Evolutionary conservation across 2,888 invertebrate genomes (phyloP).

Genomic region (Noctua janthina): DNA sequence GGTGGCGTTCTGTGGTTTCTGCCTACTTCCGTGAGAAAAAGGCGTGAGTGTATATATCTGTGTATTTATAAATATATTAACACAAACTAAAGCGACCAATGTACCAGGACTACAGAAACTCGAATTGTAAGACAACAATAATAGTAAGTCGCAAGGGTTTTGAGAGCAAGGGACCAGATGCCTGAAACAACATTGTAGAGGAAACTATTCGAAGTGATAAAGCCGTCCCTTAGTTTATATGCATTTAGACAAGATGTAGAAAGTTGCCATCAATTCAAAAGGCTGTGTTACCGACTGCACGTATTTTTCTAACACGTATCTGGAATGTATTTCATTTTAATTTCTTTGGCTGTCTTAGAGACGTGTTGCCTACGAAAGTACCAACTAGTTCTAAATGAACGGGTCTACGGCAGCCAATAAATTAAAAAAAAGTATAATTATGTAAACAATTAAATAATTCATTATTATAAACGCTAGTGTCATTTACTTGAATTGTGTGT

Average conservation of each 20-base stretch:
- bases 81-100: too few species aligned
- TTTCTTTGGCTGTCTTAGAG: neutral
- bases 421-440: neutral
- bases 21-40: too few species aligned
- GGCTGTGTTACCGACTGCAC: conserved; percentile 3
- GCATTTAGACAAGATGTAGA: neutral
- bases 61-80: too few species aligned
- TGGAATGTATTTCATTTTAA: neutral
- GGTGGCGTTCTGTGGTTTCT: too few species aligned
- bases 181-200: conserved; percentile 12
- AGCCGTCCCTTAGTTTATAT: conserved; percentile 9
- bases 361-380: neutral
- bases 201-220: conserved; percentile 4
- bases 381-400: neutral
- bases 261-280: conserved; percentile 7
- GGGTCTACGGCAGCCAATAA: neutral
- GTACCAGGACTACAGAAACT: too few species aligned
- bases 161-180: neutral
- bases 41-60: too few species aligned
- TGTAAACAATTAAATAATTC: neutral
- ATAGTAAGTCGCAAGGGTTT: too few species aligned
- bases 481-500: neutral
- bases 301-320: conserved; percentile 6
- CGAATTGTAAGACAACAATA: too few species aligned
- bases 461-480: neutral